Evolutionary conservation across 2,797 vertebrate species (phyloP), one percentile per base, ranked within the genome.

Genomic region (Coluber constrictor): DNA sequence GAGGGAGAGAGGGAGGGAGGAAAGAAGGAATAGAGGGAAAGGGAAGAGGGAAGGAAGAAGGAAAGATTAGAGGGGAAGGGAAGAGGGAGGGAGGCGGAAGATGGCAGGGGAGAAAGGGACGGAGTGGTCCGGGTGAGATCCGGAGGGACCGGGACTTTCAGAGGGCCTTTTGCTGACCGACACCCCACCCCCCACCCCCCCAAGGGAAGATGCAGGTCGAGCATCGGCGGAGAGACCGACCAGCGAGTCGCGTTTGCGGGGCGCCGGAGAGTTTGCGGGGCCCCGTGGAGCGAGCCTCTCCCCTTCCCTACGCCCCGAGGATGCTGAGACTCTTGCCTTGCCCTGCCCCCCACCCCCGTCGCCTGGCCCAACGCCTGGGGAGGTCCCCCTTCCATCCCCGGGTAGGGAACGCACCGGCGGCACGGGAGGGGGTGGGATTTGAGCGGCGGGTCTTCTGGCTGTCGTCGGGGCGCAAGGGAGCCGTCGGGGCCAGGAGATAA

Each of bases 1-100:
- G 0, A 29, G 8, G 23, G 0, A 1, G 47, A 6, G 0, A 47
- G 43, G 3, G 3, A 2, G 16, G 13, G 15, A 16, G 56, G 15
- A 4, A 4, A 3, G 56, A 1, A 18, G 56, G 56, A 18, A 18
- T 4, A 54, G 9, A 54, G 51, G 9, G 54, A 9, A 54, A 55
- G 55, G 55, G 55, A 55, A 3, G 15, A 56, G 9, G 1, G 6
- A 25, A 7, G 4, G 16, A 3, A 2, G 59, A 4, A 60, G 59
- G 59, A 8, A 56, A 3, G 37, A 37, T 37, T 37, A 55, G 54
- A 56, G 3, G 12, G 15, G 56, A 16, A 56, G 4, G 57, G 25
- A 23, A 51, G 20, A 37, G 27, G 29, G 10, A 63, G 61, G 10
- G 20, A 63, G 61, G 61, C 11, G 25, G 61, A 63, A 63, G 61